Evolutionary conservation across 2,113 vertebrate genomes (phyloP).

Genomic region (Miniopterus natalensis): DNA sequence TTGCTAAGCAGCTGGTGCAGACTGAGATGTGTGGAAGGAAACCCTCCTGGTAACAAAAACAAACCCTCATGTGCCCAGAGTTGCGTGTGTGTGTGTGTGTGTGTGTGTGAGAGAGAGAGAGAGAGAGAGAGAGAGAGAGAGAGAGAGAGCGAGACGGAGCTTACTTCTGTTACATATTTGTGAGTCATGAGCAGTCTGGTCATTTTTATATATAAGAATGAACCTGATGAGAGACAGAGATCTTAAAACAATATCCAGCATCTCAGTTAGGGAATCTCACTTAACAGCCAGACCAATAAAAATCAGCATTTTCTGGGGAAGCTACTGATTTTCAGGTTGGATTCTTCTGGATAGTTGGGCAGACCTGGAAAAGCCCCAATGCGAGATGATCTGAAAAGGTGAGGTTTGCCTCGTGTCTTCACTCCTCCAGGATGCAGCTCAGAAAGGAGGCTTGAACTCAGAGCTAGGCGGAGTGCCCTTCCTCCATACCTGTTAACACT

Average conservation of each 20-base stretch:
- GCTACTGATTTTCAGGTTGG: not conserved
- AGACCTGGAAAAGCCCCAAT: not conserved
- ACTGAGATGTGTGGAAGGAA: slow-evolving; percentile 81
- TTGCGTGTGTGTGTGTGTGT: not conserved
- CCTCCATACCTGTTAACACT: not conserved
- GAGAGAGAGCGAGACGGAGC: not conserved
- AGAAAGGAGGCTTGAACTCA: not conserved
- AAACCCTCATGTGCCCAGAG: slow-evolving; percentile 74
- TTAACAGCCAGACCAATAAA: not conserved
- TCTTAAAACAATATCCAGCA: not conserved
- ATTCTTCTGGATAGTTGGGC: not conserved
- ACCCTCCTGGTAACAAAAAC: slow-evolving; percentile 74
- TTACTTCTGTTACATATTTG: not conserved
- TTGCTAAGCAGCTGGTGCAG: slow-evolving; percentile 86
- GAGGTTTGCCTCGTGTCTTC: not conserved
- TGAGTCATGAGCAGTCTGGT: slow-evolving; percentile 26
- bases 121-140: not conserved
- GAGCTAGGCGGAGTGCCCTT: not conserved
- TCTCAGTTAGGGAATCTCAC: not conserved
- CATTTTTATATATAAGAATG: not conserved
- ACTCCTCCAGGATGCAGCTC: not conserved
- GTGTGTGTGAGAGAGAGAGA: not conserved
- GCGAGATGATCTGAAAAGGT: not conserved
- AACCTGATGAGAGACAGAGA: not conserved
- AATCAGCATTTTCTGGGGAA: not conserved